A percentile compares a stretch with the other conserved stretches of the same genome.
phyloP scores from a whole-genome alignment of 2,888 invertebrate genomes.

The Clunio marinus region DNA sequence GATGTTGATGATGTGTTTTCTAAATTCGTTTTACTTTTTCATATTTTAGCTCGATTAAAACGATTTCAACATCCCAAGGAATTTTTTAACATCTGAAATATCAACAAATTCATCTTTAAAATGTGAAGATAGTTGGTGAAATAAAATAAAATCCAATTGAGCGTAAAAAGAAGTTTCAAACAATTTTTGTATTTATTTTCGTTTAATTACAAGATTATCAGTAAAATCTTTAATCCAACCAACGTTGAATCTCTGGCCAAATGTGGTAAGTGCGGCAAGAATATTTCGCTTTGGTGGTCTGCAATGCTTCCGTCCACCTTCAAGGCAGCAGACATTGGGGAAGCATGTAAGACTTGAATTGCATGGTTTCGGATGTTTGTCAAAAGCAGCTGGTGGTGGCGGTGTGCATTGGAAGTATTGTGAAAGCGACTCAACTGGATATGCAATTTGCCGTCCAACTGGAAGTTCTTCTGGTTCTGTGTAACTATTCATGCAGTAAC shows the following conservation, averaged over 20 bases:
- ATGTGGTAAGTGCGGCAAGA: constrained; percentile 60
- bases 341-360: constrained; percentile 70
- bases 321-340: constrained; percentile 75
- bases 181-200: background rate
- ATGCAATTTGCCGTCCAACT: constrained; percentile 59
- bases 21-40: background rate
- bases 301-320: constrained; percentile 66
- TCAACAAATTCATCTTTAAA: background rate
- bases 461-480: constrained; percentile 60
- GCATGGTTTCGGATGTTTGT: constrained; percentile 67
- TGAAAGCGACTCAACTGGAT: constrained; percentile 45
- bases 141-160: constrained; percentile 12
- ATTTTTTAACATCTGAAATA: background rate
- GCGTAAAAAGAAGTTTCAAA: constrained; percentile 6
- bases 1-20: background rate
- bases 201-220: constrained; percentile 48
- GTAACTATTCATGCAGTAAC: constrained; percentile 67
- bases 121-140: background rate
- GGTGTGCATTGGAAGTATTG: constrained; percentile 60
- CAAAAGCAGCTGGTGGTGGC: constrained; percentile 62
- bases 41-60: constrained; percentile 26
- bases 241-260: constrained; percentile 53
- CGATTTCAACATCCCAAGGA: background rate
- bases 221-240: constrained; percentile 50
- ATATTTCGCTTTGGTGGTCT: constrained; percentile 69